Percentiles rank a stretch among this genome's conserved stretches.
Evolutionary conservation across 2,113 vertebrate species (phyloP).

Genomic region (Microcebus ravelobensis): DNA sequence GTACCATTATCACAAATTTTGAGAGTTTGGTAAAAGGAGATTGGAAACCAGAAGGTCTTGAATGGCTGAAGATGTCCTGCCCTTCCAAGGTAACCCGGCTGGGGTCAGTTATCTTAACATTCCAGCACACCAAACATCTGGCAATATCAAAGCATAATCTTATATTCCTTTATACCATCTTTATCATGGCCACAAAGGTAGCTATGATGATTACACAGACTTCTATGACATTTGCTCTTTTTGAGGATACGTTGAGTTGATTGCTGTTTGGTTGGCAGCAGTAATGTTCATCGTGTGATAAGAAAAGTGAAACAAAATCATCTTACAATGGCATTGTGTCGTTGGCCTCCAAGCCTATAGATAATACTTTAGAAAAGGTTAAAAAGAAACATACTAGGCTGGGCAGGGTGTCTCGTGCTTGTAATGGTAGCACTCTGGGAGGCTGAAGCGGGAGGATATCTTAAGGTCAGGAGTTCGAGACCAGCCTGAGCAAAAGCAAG

Average conservation of each 20-base stretch:
- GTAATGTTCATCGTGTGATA: conserved; percentile 74
- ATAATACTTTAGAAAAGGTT: conserved; percentile 26
- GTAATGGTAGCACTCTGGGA: too few species aligned
- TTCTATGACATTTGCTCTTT: conserved; percentile 85
- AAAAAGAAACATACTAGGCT: conserved; percentile 75
- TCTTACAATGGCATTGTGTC: conserved; percentile 76
- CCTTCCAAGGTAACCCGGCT: conserved; percentile 94
- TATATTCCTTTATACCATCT: conserved; percentile 93
- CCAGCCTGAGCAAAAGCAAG: too few species aligned
- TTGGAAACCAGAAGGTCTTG: not conserved
- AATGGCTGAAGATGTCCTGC: conserved; percentile 62
- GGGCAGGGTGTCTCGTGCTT: too few species aligned
- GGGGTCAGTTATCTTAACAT: conserved; percentile 94
- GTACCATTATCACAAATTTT: not conserved
- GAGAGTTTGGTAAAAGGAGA: not conserved
- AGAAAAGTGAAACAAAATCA: conserved; percentile 73
- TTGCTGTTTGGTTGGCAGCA: conserved; percentile 88
- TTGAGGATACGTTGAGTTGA: conserved; percentile 87
- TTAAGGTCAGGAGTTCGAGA: too few species aligned
- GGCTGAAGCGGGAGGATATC: too few species aligned
- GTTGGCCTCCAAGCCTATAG: conserved; percentile 52
- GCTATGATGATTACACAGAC: conserved; percentile 92
- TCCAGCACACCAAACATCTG: conserved; percentile 91
- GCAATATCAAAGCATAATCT: conserved; percentile 91
- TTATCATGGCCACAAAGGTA: conserved; percentile 94